These are phyloP conservation scores for Argynnis bischoffii DNA, from an alignment of 2,888 invertebrate species.

Conservation along the genomic window DNA sequence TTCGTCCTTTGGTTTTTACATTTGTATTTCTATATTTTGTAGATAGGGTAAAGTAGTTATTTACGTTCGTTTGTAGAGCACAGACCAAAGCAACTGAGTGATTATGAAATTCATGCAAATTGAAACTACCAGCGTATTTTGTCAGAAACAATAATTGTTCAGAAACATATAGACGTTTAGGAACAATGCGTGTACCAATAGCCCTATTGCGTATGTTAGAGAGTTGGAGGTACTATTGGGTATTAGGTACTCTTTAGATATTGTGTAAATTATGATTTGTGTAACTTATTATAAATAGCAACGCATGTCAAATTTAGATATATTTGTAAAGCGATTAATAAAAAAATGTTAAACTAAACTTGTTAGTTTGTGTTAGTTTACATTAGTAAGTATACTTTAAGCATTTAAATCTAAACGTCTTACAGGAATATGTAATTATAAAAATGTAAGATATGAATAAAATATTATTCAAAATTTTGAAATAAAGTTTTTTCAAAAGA, in stretches of 20 bases:
- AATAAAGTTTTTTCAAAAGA: too few relatives aligned
- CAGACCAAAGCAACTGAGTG: conserved; percentile 1
- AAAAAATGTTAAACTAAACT: too few relatives aligned
- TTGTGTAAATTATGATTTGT: conserved; percentile 19
- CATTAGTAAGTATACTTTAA: too few relatives aligned
- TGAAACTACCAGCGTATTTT: conserved; percentile 8
- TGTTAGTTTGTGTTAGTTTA: too few relatives aligned
- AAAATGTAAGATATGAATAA: too few relatives aligned
- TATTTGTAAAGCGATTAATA: too few relatives aligned
- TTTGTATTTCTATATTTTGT: too few relatives aligned
- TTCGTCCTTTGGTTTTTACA: too few relatives aligned
- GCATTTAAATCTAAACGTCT: too few relatives aligned
- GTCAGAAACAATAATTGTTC: conserved; percentile 27
- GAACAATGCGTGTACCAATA: conserved; percentile 24
- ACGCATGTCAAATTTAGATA: background rate
- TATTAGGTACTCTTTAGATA: conserved; percentile 10
- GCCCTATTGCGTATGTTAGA: conserved; percentile 28
- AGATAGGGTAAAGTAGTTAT: background rate
- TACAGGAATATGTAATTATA: too few relatives aligned
- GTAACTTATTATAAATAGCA: background rate
- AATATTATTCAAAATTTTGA: too few relatives aligned
- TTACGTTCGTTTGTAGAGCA: background rate
- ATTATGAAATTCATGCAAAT: conserved; percentile 26
- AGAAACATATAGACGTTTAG: conserved; percentile 21
- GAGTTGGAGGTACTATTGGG: conserved; percentile 17